Conservation (phyloP, 2,113 vertebrate genomes). For the Electrona antarctica region DNA sequence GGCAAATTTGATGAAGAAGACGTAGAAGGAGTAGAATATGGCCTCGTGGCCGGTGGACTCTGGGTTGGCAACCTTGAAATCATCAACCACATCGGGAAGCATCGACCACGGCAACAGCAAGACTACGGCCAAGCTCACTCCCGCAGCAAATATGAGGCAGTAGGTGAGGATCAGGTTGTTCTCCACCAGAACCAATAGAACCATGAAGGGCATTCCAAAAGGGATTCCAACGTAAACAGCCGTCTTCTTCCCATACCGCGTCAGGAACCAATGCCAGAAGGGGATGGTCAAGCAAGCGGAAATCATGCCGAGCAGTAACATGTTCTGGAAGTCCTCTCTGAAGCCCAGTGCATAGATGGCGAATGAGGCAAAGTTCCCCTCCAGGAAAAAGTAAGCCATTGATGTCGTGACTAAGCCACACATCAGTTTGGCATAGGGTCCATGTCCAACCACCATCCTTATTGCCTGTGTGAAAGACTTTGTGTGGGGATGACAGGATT, state of each 20-base stretch:
- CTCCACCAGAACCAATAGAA: constrained; percentile 82
- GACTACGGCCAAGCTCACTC: constrained; percentile 90
- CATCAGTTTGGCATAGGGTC: constrained; percentile 86
- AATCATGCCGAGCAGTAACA: constrained; percentile 89
- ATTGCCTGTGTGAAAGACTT: constrained; percentile 82
- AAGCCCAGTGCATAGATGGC: constrained; percentile 84
- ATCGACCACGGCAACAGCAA: constrained; percentile 98
- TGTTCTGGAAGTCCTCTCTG: constrained; percentile 69
- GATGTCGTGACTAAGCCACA: constrained; percentile 88
- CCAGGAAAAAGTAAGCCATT: constrained; percentile 86
- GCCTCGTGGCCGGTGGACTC: constrained; percentile 86
- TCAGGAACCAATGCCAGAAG: constrained; percentile 97
- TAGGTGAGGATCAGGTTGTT: constrained; percentile 89
- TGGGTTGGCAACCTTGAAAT: constrained; percentile 92
- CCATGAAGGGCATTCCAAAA: constrained; percentile 92
- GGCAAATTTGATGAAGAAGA: constrained; percentile 98
- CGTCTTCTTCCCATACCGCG: constrained; percentile 92
- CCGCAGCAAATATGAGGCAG: constrained; percentile 85
- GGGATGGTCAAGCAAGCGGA: constrained; percentile 92
- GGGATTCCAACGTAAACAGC: constrained; percentile 90
- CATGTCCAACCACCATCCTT: constrained; percentile 84
- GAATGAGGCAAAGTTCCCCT: constrained; percentile 90
- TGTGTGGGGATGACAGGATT: constrained; percentile 65
- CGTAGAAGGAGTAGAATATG: constrained; percentile 98
- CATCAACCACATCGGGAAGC: constrained; percentile 93